These are phyloP conservation scores for Pluvialis apricaria DNA, from an alignment of 2,113 vertebrate genomes.

Conservation along the genomic window DNA sequence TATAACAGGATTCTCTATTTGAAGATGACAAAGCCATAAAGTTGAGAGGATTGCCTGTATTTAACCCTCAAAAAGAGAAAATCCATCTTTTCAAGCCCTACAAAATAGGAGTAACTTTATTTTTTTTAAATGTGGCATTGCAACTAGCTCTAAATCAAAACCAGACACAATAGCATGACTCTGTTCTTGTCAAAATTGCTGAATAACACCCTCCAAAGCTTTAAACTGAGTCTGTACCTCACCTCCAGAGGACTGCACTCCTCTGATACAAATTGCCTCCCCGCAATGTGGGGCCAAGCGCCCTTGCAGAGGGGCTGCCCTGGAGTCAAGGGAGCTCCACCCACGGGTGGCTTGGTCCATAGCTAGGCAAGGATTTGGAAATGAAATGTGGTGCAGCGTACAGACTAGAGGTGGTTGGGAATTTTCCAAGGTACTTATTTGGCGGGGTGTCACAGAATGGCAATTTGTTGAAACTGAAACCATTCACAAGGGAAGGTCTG, in stretches of 20 bases:
- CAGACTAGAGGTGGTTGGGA: neutral
- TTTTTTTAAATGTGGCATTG: neutral
- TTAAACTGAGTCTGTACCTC: neutral
- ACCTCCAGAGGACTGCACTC: neutral
- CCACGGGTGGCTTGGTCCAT: neutral
- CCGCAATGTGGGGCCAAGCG: accelerated
- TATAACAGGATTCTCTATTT: neutral
- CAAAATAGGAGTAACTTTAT: neutral
- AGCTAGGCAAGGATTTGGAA: neutral
- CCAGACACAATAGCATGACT: neutral
- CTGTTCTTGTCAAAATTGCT: neutral
- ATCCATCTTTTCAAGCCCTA: neutral
- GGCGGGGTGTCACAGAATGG: constrained; percentile 29
- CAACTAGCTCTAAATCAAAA: neutral
- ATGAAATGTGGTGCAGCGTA: neutral
- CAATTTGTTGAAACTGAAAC: constrained; percentile 53
- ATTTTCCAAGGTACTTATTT: constrained; percentile 31
- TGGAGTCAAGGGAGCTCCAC: neutral
- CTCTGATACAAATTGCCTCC: neutral
- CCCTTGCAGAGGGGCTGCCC: neutral
- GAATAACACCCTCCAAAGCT: neutral
- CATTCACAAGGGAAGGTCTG: constrained; percentile 34
- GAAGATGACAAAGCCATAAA: neutral
- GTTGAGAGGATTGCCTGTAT: neutral
- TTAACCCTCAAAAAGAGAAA: neutral